Conservation (phyloP, 30 jellyfish, hydroid and myxozoan genomes). For the Aurelia aurita complex sp. Pacific region DNA sequence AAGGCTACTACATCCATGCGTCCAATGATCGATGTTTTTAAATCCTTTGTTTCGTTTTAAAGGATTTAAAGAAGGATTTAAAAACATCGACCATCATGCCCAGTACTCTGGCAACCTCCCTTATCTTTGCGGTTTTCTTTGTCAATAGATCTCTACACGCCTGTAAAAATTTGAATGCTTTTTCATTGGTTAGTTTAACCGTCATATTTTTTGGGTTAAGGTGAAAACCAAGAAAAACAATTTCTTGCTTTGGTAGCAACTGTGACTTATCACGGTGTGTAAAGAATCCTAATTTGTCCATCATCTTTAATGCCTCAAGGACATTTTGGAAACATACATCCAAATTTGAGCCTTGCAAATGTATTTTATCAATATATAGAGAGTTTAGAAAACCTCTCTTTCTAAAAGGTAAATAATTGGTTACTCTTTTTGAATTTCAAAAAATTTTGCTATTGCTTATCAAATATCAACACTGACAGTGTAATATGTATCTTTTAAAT, state of each 20-base stretch:
- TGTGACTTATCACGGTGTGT: background rate
- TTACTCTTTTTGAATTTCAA: background rate
- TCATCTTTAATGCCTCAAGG: background rate
- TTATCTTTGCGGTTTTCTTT: constrained; percentile 14
- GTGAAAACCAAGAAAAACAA: too few relatives aligned
- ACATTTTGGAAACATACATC: background rate
- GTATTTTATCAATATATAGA: background rate
- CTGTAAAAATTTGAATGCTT: constrained; percentile 5
- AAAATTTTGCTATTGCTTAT: background rate
- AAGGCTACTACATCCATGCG: too few relatives aligned
- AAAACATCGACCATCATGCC: background rate
- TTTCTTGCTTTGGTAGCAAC: too few relatives aligned
- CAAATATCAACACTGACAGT: background rate
- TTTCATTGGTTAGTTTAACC: constrained; percentile 9
- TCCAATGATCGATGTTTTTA: too few relatives aligned
- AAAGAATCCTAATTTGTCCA: constrained; percentile 17
- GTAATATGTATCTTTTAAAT: background rate
- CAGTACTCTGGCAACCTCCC: background rate
- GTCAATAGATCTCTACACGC: constrained; percentile 12
- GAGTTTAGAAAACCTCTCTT: background rate
- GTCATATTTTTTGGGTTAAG: constrained; percentile 14
- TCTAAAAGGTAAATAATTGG: background rate
- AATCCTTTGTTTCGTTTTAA: too few relatives aligned
- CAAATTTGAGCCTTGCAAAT: background rate
- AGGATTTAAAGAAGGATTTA: too few relatives aligned